Evolutionary conservation across 2,113 vertebrate genomes (phyloP), one percentile per base, ranked within the genome.

Genomic region (Pogona vitticeps): DNA sequence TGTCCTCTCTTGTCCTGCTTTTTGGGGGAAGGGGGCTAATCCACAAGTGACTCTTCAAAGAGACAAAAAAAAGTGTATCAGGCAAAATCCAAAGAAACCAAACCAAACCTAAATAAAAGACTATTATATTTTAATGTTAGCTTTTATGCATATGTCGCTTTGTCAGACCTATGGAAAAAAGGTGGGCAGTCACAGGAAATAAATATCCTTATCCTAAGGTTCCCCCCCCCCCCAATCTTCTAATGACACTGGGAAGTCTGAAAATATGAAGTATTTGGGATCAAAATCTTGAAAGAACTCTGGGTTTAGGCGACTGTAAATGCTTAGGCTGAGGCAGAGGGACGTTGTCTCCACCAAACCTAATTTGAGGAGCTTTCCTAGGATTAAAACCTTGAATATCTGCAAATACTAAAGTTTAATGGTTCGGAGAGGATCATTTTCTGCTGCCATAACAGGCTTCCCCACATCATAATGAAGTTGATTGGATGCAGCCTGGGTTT

Each of bases 331-430:
- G 3, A 42, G 18, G 21, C 6, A 68, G 46, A 52, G 46, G 42
- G 2, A 9, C 18, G 21, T 85, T 14, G 28, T 86, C 21, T 40
- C 56, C 36, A 38, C 23, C 70, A 36, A 71, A 71, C 67, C 76
- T 46, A 65, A 71, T 63, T 42, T 42, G 67, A 71, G 61, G 67
- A 42, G 67, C 84, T 80, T 40, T 59, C n/a, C 28, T 80, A 18
- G 36, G 36, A 80, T 86, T 80, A 72, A 72, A 86, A 80, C 28
- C 31, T 40, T 31, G 65, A 58, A 72, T 82, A 28, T 63, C 86
- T 89, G 84, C 86, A 75, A 75, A 91, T 89, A 78, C 85, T 88
- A 90, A 80, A 83, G 88, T 63, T 90, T 38, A 83, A 86, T 73
- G 82, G 90, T 61, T 79, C 89, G 73, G 31, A n/a, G 80, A 89